Evolutionary conservation across 2,888 invertebrate genomes (phyloP).

Genomic region (Lamellibrachia columna): DNA sequence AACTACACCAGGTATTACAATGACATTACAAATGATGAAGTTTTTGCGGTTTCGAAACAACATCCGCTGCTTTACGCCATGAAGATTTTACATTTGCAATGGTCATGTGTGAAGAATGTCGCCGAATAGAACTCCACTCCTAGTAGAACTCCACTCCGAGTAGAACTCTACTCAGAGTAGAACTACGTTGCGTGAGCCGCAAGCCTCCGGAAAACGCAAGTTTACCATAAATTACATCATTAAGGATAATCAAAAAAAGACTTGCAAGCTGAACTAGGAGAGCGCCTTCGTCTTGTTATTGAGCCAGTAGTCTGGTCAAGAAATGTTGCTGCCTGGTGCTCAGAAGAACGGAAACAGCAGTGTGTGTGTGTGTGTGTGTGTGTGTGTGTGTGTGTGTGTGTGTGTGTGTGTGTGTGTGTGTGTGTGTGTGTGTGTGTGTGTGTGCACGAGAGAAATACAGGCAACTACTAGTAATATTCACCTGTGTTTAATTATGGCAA

Average conservation of each 20-base stretch:
- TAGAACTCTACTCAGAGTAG: too few relatives aligned
- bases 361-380: too few relatives aligned
- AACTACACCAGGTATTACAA: too few relatives aligned
- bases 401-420: too few relatives aligned
- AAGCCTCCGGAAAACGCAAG: not conserved
- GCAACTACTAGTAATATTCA: too few relatives aligned
- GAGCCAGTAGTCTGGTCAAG: not conserved
- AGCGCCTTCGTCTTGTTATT: not conserved
- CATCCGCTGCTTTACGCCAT: not conserved
- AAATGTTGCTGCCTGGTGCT: too few relatives aligned
- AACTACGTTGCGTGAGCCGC: too few relatives aligned
- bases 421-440: too few relatives aligned
- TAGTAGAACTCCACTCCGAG: not conserved
- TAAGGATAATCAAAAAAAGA: not conserved
- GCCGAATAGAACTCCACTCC: not conserved
- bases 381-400: too few relatives aligned
- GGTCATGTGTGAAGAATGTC: not conserved
- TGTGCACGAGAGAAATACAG: not conserved
- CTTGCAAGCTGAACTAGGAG: not conserved
- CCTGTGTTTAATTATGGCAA: not conserved
- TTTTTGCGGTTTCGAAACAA: not conserved
- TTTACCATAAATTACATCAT: not conserved
- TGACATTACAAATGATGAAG: not conserved
- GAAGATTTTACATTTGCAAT: not conserved
- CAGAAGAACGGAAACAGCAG: too few relatives aligned